Evolutionary conservation across 1,140 invertebrate species (phyloP).

Genomic region (Lepidurus arcticus): DNA sequence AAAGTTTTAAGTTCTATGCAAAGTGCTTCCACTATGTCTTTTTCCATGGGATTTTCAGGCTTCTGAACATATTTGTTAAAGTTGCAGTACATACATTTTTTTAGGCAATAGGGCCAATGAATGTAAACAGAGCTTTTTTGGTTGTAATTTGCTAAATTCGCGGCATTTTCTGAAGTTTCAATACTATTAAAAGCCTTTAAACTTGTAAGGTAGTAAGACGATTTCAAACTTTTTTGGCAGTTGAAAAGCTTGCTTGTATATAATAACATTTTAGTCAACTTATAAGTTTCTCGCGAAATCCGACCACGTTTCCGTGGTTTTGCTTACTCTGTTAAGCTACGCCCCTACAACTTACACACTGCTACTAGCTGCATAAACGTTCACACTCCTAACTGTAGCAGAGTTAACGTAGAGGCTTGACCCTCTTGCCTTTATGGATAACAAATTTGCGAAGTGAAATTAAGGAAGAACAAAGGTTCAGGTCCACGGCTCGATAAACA

Average conservation of each 20-base stretch:
- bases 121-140: conserved; percentile 35
- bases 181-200: not conserved
- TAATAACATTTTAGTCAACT: too few relatives aligned
- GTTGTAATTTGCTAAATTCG: conserved; percentile 23
- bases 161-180: not conserved
- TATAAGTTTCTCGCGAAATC: too few relatives aligned
- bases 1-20: conserved; percentile 38
- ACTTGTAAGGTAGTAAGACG: too few relatives aligned
- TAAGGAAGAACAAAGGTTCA: too few relatives aligned
- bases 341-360: not conserved
- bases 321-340: not conserved
- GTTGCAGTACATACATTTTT: conserved; percentile 44
- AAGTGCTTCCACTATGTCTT: conserved; percentile 40
- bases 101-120: conserved; percentile 44
- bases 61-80: conserved; percentile 44
- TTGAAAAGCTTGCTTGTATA: too few relatives aligned
- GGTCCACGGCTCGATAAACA: too few relatives aligned
- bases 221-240: too few relatives aligned
- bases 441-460: too few relatives aligned
- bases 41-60: conserved; percentile 35
- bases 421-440: too few relatives aligned
- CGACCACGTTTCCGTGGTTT: not conserved
- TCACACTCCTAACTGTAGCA: too few relatives aligned
- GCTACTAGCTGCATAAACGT: too few relatives aligned
- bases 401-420: too few relatives aligned